Base-by-base conservation (phyloP, 2,888 invertebrate species). In the Seira ritae region DNA sequence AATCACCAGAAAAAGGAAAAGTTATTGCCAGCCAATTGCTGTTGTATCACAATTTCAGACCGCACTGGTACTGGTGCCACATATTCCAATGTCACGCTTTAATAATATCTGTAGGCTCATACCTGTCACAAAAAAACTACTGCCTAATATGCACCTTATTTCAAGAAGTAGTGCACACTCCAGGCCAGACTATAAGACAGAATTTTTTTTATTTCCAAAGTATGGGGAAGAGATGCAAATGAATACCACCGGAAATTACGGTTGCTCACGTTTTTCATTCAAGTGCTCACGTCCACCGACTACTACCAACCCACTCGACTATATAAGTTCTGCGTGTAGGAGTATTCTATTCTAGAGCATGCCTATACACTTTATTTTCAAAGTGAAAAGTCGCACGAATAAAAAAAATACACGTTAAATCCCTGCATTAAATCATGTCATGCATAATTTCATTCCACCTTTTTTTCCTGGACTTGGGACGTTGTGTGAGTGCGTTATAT, bases 361-460 rank as follows among this genome's bases (percentile, higher is more conserved):
- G 8, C 2, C 2, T 4, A 31, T 31, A 31, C 31, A 31, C 8
- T 31, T 8, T 31, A 4, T 31, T 31, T 31, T 31, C 31, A 50
- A 75, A 67, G 68, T 75, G 68, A 75, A 75, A 75, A 67, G 75
- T 75, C 65, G 75, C 75, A 75, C 23, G 75, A 75, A 68, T 50
- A 50, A 50, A 50, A 50, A 31, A 50, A 50, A n/a, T 50, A 50
- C 17, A 67, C 68, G 24, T 50, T 55, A 77, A 65, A 77, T 68
- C 68, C 76, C 60, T 77, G 55, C 55, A 68, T 77, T 77, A 77
- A 77, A 77, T 77, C 76, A 77, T 77, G 76, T 77, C 76, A 69
- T 60, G 50, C 76, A 77, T 77, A 77, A 77, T 77, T 77, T 55
- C 69, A 77, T 77, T 76, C 60, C 68, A 50, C 50, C 50, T 50